Conservation (phyloP, 2,888 invertebrate genomes). For the Sinopyrophorus schimmeli region DNA sequence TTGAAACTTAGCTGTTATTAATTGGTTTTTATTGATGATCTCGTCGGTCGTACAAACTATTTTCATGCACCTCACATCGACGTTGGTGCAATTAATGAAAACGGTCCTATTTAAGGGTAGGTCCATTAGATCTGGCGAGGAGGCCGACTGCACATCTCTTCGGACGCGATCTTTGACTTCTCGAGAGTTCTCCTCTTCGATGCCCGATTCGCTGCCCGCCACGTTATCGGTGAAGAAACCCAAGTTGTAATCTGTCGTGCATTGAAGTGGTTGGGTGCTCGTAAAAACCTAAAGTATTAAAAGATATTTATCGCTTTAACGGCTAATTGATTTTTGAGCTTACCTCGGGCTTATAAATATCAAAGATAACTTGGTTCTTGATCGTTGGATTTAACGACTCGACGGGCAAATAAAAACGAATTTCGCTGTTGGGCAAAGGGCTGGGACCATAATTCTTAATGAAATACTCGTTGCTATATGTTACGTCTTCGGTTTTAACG, state of each 20-base stretch:
- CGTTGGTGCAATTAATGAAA: slow-evolving; percentile 23
- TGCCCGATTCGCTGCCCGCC: slow-evolving; percentile 9
- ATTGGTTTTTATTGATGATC: slow-evolving; percentile 31
- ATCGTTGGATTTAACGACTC: neutral
- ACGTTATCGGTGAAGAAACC: slow-evolving; percentile 11
- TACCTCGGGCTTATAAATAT: slow-evolving; percentile 23
- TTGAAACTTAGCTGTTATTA: slow-evolving; percentile 31
- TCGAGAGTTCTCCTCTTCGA: slow-evolving; percentile 2
- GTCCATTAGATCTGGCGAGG: slow-evolving; percentile 7
- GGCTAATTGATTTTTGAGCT: no score
- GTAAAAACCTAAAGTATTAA: slow-evolving; percentile 9
- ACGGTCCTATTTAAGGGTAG: slow-evolving; percentile 18
- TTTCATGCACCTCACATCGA: slow-evolving; percentile 31
- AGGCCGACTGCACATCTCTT: neutral
- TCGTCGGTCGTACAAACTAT: slow-evolving; percentile 35
- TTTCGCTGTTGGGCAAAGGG: slow-evolving; percentile 18
- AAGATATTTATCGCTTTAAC: neutral
- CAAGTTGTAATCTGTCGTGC: slow-evolving; percentile 7
- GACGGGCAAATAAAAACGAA: slow-evolving; percentile 19
- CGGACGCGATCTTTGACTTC: slow-evolving; percentile 8
- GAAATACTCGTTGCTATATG: slow-evolving; percentile 36
- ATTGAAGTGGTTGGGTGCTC: slow-evolving; percentile 18
- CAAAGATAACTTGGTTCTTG: slow-evolving; percentile 4
- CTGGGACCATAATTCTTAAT: slow-evolving; percentile 39
- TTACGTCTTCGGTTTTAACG: slow-evolving; percentile 21